A percentile compares a stretch with the other conserved stretches of the same genome.
These are phyloP conservation scores for Thaumatotibia leucotreta DNA, from an alignment of 1,140 invertebrate species.

Conservation along the genomic window DNA sequence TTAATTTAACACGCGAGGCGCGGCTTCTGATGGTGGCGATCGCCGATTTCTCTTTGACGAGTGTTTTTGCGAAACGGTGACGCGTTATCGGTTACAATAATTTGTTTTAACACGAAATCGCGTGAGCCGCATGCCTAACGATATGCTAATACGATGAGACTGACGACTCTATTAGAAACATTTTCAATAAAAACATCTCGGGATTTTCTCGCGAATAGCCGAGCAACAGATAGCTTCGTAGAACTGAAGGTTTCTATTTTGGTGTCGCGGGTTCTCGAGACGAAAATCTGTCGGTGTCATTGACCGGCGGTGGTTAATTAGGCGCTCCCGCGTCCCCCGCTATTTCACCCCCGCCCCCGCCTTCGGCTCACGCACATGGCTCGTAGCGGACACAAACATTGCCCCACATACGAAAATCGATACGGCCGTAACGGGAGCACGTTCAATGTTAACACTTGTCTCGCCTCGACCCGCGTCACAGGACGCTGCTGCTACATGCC, in stretches of 20 bases:
- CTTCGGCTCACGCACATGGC: constrained; percentile 23
- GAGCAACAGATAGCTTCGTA: background rate
- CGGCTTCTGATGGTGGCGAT: background rate
- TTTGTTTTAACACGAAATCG: constrained; percentile 13
- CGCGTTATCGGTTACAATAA: constrained; percentile 9
- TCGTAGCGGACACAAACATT: constrained; percentile 43
- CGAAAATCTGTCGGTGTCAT: constrained; percentile 31
- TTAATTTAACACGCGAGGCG: background rate
- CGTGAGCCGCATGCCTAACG: constrained; percentile 11
- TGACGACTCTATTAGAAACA: constrained; percentile 12
- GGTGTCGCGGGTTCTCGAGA: background rate
- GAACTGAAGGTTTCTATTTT: background rate
- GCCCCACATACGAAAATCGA: constrained; percentile 68
- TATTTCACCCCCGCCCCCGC: constrained; percentile 16
- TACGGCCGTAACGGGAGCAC: constrained; percentile 50
- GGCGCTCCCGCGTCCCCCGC: constrained; percentile 24
- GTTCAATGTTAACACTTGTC: constrained; percentile 38
- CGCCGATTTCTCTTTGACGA: background rate
- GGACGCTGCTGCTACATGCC: background rate
- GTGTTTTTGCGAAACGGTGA: background rate
- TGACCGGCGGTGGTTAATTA: constrained; percentile 62
- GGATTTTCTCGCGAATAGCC: constrained; percentile 4
- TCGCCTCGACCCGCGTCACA: background rate
- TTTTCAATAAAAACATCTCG: background rate
- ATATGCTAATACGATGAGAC: constrained; percentile 1